phyloP scores from a whole-genome alignment of 2,113 vertebrate species.

The Rostratula benghalensis region DNA sequence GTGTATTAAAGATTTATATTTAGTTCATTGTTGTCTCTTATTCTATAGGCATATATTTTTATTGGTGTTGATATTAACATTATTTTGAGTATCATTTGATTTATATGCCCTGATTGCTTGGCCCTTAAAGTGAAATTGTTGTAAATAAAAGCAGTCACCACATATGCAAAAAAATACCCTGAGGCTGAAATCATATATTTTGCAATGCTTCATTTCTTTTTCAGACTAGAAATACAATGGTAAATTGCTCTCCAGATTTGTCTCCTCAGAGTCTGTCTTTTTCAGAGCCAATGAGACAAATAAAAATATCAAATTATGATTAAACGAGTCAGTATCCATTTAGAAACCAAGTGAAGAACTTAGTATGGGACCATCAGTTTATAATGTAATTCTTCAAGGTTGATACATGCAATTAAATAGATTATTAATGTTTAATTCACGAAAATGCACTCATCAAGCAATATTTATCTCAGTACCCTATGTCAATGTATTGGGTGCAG shows the following conservation, averaged over 20 bases:
- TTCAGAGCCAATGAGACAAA: background rate
- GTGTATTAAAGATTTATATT: background rate
- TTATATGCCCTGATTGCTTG: background rate
- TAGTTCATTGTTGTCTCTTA: background rate
- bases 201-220: background rate
- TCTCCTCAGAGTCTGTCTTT: background rate
- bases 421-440: background rate
- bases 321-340: background rate
- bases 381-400: background rate
- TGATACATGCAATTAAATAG: background rate
- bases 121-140: background rate
- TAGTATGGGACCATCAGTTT: background rate
- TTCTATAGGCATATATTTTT: background rate
- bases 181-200: background rate
- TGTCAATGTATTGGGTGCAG: accelerated
- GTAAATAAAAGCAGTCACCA: background rate
- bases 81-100: background rate
- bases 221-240: background rate
- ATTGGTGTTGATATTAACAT: background rate
- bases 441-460: background rate
- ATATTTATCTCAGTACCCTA: background rate
- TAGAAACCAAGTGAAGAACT: background rate
- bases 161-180: background rate
- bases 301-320: background rate
- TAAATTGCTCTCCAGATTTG: background rate